Evolutionary conservation across 1,140 invertebrate species (phyloP).

Genomic region (Homarus americanus): DNA sequence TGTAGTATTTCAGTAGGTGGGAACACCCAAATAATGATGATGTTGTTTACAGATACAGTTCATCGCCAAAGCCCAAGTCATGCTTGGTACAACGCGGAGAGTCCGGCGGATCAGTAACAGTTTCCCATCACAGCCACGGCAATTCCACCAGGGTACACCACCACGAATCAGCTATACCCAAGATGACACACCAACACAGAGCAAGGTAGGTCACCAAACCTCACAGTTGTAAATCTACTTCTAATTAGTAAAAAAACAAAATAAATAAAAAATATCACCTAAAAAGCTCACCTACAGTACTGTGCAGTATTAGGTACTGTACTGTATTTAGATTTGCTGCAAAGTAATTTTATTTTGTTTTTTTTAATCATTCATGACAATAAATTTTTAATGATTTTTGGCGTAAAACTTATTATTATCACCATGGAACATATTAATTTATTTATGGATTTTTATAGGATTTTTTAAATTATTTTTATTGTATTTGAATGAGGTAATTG

Average conservation of each 20-base stretch:
- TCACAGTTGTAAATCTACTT: too few relatives aligned
- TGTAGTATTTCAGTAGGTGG: too few relatives aligned
- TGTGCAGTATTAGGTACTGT: too few relatives aligned
- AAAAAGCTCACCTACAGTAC: too few relatives aligned
- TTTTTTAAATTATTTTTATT: not conserved
- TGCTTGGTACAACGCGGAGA: slow-evolving; percentile 84
- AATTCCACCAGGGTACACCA: slow-evolving; percentile 25
- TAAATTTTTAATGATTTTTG: not conserved
- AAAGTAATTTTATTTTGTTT: too few relatives aligned
- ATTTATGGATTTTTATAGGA: not conserved
- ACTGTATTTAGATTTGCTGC: too few relatives aligned
- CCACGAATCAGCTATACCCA: slow-evolving; percentile 65
- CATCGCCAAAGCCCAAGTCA: slow-evolving; percentile 84
- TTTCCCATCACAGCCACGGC: slow-evolving; percentile 24
- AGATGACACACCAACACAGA: slow-evolving; percentile 67
- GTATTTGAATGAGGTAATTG: too few relatives aligned
- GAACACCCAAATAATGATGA: too few relatives aligned
- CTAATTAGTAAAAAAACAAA: too few relatives aligned
- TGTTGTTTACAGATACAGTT: slow-evolving; percentile 70
- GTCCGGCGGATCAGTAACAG: slow-evolving; percentile 8
- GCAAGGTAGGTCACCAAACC: too few relatives aligned
- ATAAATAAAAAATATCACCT: too few relatives aligned
- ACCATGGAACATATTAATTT: not conserved
- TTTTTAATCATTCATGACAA: not conserved
- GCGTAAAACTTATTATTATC: not conserved